Percentiles rank a stretch among this genome's conserved stretches.
Conservation (phyloP, 2,113 vertebrate genomes). For the Tenebrosternarchus preto region DNA sequence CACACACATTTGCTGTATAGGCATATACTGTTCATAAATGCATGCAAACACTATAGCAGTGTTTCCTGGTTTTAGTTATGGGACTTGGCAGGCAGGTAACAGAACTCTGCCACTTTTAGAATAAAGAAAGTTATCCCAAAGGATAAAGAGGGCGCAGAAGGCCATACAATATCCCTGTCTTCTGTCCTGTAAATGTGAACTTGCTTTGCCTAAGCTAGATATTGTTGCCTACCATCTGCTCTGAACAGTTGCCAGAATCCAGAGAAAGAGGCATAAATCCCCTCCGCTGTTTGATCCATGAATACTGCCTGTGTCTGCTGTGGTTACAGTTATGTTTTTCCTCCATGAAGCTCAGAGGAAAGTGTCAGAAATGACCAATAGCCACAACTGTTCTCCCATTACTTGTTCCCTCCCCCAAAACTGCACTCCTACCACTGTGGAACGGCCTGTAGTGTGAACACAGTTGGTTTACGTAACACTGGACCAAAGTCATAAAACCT, state of each 20-base stretch:
- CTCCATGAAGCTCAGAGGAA: slow-evolving; percentile 3
- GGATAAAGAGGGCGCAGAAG: not conserved
- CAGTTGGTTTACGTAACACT: too few species aligned
- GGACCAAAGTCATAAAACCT: too few species aligned
- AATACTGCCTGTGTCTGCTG: slow-evolving; percentile 1
- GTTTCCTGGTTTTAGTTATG: not conserved
- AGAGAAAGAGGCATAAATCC: slow-evolving; percentile 38
- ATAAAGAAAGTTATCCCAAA: slow-evolving; percentile 5
- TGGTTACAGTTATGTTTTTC: slow-evolving; percentile 15
- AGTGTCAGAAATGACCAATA: slow-evolving; percentile 10
- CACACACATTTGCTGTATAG: too few species aligned
- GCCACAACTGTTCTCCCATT: slow-evolving; percentile 16
- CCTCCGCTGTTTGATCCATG: slow-evolving; percentile 13
- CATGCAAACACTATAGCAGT: too few species aligned
- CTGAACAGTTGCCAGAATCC: slow-evolving; percentile 19
- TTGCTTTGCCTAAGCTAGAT: slow-evolving; percentile 14
- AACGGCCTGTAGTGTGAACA: too few species aligned
- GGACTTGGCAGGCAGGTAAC: not conserved
- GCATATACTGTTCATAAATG: too few species aligned
- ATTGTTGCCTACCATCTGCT: slow-evolving; percentile 40
- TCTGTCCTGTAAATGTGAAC: slow-evolving; percentile 7
- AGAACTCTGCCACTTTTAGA: not conserved
- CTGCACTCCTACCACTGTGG: not conserved
- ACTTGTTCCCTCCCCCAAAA: not conserved
- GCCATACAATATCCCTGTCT: slow-evolving; percentile 17